These are phyloP conservation scores for Rotaria magnacalcarata DNA, from an alignment of 2,888 invertebrate species.

Conservation along the genomic window DNA sequence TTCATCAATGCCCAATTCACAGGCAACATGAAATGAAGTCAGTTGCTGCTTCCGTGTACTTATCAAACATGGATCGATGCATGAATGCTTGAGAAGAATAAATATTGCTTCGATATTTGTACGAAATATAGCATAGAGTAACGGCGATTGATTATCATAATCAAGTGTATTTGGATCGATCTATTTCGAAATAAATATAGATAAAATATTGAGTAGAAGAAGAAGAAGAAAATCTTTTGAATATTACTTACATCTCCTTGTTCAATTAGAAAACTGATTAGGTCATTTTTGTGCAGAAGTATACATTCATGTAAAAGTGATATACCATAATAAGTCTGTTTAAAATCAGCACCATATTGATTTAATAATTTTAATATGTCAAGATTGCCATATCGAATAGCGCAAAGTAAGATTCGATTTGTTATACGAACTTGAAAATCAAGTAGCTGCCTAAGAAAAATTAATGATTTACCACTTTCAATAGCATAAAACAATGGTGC, in stretches of 20 bases:
- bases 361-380: constrained; percentile 3
- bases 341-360: constrained; percentile 27
- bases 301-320: constrained; percentile 23
- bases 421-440: neutral
- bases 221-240: neutral
- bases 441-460: neutral
- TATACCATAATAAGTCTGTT: neutral
- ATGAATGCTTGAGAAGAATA: neutral
- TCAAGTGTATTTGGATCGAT: constrained; percentile 6
- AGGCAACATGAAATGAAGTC: neutral
- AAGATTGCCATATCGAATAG: neutral
- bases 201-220: neutral
- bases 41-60: neutral
- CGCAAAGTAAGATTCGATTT: neutral
- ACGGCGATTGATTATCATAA: neutral
- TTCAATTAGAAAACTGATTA: constrained; percentile 10
- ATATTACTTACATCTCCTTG: neutral
- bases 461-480: neutral
- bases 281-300: constrained; percentile 20
- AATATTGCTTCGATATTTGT: constrained; percentile 1
- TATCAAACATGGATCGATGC: neutral
- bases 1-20: constrained; percentile 27
- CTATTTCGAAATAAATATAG: neutral
- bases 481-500: constrained; percentile 14
- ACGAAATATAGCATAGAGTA: constrained; percentile 14